Conservation (phyloP, 2,888 invertebrate genomes). For the Micropterix aruncella region DNA sequence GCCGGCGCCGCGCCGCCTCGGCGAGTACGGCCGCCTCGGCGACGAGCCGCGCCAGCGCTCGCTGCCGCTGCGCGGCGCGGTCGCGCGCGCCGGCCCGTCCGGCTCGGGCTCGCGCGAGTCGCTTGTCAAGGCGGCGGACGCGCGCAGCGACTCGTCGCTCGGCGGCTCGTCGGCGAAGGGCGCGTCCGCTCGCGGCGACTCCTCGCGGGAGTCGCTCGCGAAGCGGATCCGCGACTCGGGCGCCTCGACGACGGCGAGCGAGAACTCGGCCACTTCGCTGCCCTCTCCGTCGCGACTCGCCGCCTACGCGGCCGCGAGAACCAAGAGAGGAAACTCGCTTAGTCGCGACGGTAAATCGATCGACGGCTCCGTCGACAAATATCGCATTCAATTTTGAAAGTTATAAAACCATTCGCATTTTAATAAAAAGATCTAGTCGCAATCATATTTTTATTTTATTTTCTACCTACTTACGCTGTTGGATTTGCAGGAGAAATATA, state of each 20-base stretch:
- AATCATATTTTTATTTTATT: no score
- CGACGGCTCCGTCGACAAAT: conserved; percentile 47
- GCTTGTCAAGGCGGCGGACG: conserved; percentile 14
- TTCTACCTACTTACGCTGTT: no score
- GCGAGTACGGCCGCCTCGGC: conserved; percentile 42
- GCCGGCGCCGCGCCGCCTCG: conserved; percentile 29
- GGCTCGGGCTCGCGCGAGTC: conserved; percentile 38
- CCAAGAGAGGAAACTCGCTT: conserved; percentile 41
- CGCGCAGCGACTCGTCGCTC: conserved; percentile 21
- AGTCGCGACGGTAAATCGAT: conserved; percentile 36
- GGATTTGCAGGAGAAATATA: no score
- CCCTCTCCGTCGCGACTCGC: conserved; percentile 51
- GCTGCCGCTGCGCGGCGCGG: conserved; percentile 19
- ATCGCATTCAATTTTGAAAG: conserved; percentile 63
- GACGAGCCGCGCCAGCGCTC: conserved; percentile 27
- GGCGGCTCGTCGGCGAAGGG: conserved; percentile 11
- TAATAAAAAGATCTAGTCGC: no score
- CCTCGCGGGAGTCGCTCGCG: conserved; percentile 10
- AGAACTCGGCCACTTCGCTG: conserved; percentile 38
- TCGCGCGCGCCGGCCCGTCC: conserved; percentile 20
- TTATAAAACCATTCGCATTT: no score
- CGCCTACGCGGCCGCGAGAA: conserved; percentile 33
- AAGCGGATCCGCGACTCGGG: conserved; percentile 28
- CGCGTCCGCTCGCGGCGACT: conserved; percentile 10
- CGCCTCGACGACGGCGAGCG: conserved; percentile 30